A percentile compares a stretch with the other conserved stretches of the same genome.
Evolutionary conservation across 2,113 vertebrate species (phyloP).

Genomic region (Hippocampus zosterae): DNA sequence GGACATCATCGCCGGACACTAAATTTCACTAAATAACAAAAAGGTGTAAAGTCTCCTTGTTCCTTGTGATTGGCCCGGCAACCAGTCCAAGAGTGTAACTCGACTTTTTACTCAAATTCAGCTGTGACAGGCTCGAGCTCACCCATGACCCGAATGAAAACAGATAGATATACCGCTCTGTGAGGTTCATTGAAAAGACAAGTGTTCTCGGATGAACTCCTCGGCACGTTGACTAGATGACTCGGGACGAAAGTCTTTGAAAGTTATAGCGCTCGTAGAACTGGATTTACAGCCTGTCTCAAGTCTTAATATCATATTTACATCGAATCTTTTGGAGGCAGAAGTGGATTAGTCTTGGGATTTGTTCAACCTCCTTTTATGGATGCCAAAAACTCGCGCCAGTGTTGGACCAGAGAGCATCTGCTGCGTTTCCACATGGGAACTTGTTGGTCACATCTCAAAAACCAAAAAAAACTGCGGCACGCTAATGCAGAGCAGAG

Average conservation of each 20-base stretch:
- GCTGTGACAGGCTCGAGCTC: too few species aligned
- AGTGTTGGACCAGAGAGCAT: constrained; percentile 28
- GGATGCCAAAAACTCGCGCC: constrained; percentile 15
- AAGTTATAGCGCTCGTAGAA: too few species aligned
- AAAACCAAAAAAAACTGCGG: constrained; percentile 22
- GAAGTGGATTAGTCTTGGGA: not conserved
- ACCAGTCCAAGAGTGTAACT: too few species aligned
- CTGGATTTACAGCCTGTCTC: constrained; percentile 44
- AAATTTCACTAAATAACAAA: not conserved
- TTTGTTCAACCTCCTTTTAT: constrained; percentile 15
- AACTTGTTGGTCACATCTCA: constrained; percentile 35
- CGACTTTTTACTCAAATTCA: too few species aligned
- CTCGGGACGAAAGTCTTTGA: not conserved
- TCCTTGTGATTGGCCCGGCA: too few species aligned
- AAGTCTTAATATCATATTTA: constrained; percentile 26
- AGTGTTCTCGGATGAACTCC: not conserved
- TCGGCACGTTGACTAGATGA: not conserved
- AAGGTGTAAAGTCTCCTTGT: not conserved
- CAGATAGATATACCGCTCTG: too few species aligned
- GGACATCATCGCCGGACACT: not conserved
- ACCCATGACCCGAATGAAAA: too few species aligned
- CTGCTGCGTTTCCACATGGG: constrained; percentile 34
- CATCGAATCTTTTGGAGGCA: not conserved
- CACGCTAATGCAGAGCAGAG: constrained; percentile 45
- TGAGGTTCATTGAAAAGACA: too few species aligned